Evolutionary conservation across 1,140 invertebrate genomes (phyloP).

Genomic region (Parapsyche elsis): DNA sequence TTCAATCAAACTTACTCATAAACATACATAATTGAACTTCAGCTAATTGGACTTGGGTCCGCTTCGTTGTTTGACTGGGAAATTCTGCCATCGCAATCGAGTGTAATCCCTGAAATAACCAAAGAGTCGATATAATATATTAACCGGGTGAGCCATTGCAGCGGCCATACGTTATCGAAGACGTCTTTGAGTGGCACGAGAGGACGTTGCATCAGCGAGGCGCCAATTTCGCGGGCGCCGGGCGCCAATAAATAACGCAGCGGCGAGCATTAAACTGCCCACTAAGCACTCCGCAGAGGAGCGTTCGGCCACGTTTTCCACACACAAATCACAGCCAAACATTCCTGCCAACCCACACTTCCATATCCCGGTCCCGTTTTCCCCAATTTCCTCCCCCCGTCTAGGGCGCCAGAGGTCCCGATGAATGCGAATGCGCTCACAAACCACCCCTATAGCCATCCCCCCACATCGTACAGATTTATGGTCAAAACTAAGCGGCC

Average conservation of each 20-base stretch:
- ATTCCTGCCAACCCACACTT: constrained; percentile 9
- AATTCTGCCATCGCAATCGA: too few species aligned
- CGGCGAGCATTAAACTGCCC: constrained; percentile 35
- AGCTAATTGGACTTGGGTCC: too few species aligned
- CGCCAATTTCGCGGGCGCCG: neutral
- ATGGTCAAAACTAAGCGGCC: constrained; percentile 40
- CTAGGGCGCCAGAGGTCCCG: constrained; percentile 35
- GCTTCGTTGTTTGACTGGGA: too few species aligned
- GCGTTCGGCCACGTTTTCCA: neutral
- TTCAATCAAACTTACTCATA: too few species aligned
- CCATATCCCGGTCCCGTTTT: neutral
- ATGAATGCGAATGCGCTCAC: constrained; percentile 30
- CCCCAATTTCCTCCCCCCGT: constrained; percentile 11
- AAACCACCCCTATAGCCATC: neutral
- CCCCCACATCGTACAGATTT: constrained; percentile 34
- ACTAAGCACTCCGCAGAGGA: constrained; percentile 43
- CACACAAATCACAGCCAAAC: constrained; percentile 42
- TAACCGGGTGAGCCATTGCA: too few species aligned
- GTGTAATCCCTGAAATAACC: too few species aligned
- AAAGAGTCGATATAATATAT: too few species aligned
- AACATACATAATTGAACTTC: too few species aligned
- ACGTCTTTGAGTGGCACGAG: constrained; percentile 10
- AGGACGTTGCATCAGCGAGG: neutral
- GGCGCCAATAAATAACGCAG: constrained; percentile 40
- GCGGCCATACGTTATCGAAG: neutral